Conservation (phyloP, 2,797 vertebrate species). For the Diceros bicornis region DNA sequence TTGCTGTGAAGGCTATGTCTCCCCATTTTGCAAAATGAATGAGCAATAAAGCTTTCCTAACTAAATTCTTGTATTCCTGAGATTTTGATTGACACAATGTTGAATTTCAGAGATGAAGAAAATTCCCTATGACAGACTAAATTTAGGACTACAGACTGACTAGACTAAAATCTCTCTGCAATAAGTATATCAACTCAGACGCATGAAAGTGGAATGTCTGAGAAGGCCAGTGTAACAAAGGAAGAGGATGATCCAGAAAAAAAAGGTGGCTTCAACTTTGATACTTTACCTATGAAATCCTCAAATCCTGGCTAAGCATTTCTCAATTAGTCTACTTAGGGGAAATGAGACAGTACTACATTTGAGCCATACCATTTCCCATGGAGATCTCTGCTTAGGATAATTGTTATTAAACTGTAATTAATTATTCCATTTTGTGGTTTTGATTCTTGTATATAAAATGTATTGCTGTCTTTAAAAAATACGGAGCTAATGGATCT, state of each 20-base stretch:
- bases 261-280: background rate
- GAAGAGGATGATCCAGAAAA: background rate
- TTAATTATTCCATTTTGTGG: background rate
- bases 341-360: background rate
- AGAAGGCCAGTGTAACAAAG: background rate
- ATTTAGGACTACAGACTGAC: background rate
- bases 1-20: too few species aligned
- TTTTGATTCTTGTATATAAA: constrained; percentile 48
- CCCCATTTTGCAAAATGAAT: too few species aligned
- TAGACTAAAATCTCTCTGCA: background rate
- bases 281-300: background rate
- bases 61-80: too few species aligned
- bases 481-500: background rate
- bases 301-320: background rate
- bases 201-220: background rate
- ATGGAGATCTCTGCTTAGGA: background rate
- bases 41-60: too few species aligned
- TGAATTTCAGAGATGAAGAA: constrained; percentile 25
- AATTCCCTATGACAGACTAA: background rate
- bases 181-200: background rate
- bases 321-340: background rate
- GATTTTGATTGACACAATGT: background rate
- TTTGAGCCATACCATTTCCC: background rate
- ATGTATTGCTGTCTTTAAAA: background rate
- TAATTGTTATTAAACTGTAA: background rate